Evolutionary conservation across 2,113 vertebrate species (phyloP).

Genomic region (human): GRCh38 chr2:215657501-215658000

Average conservation of each 20-base stretch:
- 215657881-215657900: neutral
- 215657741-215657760: neutral
- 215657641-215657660: neutral
- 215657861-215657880: neutral
- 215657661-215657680: neutral
- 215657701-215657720: neutral
- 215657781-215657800: neutral
- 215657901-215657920: neutral
- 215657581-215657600: neutral
- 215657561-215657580: neutral
- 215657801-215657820: neutral
- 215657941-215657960: neutral
- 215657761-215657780: neutral
- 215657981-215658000: neutral
- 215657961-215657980: neutral
- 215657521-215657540: neutral
- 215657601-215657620: neutral
- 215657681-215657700: neutral
- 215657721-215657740: neutral
- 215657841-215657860: neutral
- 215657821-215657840: slow-evolving; percentile 12
- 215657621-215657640: neutral
- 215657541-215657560: neutral
- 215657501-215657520: neutral
- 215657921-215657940: neutral